A percentile compares a stretch with the other conserved stretches of the same genome.
Conservation (phyloP, 2,113 vertebrate genomes). For the Theristicus caerulescens region DNA sequence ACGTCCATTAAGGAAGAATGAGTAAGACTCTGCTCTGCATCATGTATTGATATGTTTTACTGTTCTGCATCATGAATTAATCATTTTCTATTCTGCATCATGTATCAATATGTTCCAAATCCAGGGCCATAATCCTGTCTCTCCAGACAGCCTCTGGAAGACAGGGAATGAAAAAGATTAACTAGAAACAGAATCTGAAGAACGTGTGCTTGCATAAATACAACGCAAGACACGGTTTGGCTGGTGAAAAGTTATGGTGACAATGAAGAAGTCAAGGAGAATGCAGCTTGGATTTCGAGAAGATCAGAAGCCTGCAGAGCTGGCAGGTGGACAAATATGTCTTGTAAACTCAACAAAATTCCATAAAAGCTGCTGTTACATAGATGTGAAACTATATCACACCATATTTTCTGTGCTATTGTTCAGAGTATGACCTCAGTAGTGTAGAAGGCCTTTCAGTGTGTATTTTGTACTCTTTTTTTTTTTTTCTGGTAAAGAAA, state of each 20-base stretch:
- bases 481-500: not conserved
- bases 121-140: not conserved
- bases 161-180: constrained; percentile 4
- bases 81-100: not conserved
- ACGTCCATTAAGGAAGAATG: not conserved
- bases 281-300: constrained; percentile 2
- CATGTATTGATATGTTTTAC: not conserved
- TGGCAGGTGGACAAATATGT: constrained; percentile 17
- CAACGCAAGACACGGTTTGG: fast-evolving
- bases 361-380: not conserved
- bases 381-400: not conserved
- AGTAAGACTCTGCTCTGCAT: not conserved
- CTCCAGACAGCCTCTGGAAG: not conserved
- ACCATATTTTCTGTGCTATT: not conserved
- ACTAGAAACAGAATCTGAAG: constrained; percentile 17
- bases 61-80: not conserved
- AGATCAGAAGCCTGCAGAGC: constrained; percentile 2
- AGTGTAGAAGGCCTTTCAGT: not conserved
- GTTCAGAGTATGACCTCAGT: not conserved
- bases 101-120: not conserved
- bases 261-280: constrained; percentile 9
- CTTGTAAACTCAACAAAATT: constrained; percentile 24
- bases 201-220: constrained; percentile 18
- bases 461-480: not conserved
- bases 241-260: not conserved